A percentile compares a stretch with the other conserved stretches of the same genome.
These are phyloP conservation scores for Mesorhabditis spiculigera DNA, from an alignment of 2,888 invertebrate species.

Conservation along the genomic window DNA sequence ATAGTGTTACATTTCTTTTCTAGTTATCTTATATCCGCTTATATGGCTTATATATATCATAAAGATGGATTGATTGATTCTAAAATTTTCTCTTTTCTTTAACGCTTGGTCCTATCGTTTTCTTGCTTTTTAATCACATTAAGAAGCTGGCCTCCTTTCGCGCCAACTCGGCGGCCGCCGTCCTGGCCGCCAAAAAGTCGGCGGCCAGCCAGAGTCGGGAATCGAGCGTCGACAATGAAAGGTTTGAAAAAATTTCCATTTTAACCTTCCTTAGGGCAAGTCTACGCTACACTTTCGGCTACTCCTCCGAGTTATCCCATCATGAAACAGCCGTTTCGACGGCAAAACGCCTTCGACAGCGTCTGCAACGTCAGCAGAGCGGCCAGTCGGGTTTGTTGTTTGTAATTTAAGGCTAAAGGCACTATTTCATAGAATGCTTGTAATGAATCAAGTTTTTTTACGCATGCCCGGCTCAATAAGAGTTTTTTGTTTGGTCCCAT, in stretches of 20 bases:
- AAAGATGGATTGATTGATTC: no score
- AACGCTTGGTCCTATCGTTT: neutral
- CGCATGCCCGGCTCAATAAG: no score
- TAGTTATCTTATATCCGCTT: neutral
- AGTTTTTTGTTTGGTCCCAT: no score
- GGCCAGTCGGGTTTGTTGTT: slow-evolving; percentile 41
- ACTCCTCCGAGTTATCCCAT: slow-evolving; percentile 50
- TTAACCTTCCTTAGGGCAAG: neutral
- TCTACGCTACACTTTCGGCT: slow-evolving; percentile 51
- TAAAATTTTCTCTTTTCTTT: neutral
- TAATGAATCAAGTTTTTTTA: no score
- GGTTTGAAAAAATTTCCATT: neutral
- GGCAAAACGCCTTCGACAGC: slow-evolving; percentile 54
- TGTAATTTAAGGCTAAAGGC: no score
- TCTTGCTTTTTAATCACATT: neutral
- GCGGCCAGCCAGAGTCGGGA: neutral
- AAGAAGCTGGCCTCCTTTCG: slow-evolving; percentile 4
- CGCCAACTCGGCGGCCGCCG: neutral
- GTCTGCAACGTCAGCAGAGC: slow-evolving; percentile 54
- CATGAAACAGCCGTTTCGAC: slow-evolving; percentile 55
- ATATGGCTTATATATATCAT: no score
- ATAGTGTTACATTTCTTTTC: neutral
- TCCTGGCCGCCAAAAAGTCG: neutral
- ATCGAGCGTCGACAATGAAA: slow-evolving; percentile 4
- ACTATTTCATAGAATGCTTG: no score